Evolutionary conservation across 2,888 invertebrate species (phyloP), one percentile per base, ranked within the genome.

Genomic region (Hyposoter didymator): DNA sequence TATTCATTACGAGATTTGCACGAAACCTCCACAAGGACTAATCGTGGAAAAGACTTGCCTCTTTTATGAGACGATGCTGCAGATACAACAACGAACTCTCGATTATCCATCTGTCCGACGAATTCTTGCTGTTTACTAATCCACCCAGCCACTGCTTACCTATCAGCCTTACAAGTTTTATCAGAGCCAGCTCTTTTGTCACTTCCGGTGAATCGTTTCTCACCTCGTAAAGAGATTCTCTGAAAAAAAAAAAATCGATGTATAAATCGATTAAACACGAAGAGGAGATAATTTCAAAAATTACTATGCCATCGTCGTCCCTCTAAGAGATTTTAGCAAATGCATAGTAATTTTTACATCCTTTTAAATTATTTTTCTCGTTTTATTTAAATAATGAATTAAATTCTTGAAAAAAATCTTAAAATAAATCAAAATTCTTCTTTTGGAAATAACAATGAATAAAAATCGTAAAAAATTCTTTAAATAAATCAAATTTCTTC

Each of bases 41-140:
- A 47, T 62, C 5, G 19, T n/a, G 0, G 5, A 35, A 6, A 1
- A 28, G 5, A 59, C 92, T 88, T 93, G 91, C 86, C 94, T 94
- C 89, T 78, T 88, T 73, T 6, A 90, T 73, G 5, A 93, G 75
- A 2, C 91, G 88, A 86, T 95, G 94, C 87, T 95, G 94, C 28
- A 95, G 92, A 89, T 94, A 95, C 43, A 94, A 92, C 45, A 95
- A 94, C 73, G 95, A 95, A 10, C 95, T 95, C 88, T 94, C 93
- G 72, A 93, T 88, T 22, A 94, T 90, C 94, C 94, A 94, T 32
- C 90, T 88, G 80, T 93, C 92, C 10, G 91, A 92, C 90, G 92
- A 93, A 89, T 93, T 93, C 32, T 90, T 89, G 70, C 89, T 90
- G 73, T 91, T 91, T 62, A 93, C 91, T n/a, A 91, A 86, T n/a